phyloP scores from a whole-genome alignment of 2,797 vertebrate species.

The Botia kubotai region DNA sequence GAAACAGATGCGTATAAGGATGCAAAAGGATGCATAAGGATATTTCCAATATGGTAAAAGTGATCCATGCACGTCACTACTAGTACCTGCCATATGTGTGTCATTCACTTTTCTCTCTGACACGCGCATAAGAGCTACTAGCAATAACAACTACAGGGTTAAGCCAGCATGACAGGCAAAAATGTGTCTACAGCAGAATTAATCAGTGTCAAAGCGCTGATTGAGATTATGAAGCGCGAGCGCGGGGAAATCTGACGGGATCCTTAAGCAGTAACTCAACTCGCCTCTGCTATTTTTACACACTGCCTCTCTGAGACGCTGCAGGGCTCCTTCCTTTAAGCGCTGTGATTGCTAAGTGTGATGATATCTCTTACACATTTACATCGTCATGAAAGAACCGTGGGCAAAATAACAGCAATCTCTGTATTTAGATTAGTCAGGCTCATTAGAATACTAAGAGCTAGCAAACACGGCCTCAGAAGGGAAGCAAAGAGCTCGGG shows the following conservation, averaged over 20 bases:
- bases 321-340: slow-evolving; percentile 39
- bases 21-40: slow-evolving; percentile 67
- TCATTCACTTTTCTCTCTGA: slow-evolving; percentile 62
- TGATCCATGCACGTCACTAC: slow-evolving; percentile 66
- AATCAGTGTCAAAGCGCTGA: slow-evolving; percentile 73
- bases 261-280: slow-evolving; percentile 20
- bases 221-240: slow-evolving; percentile 56
- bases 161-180: slow-evolving; percentile 65
- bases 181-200: slow-evolving; percentile 72
- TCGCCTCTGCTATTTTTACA: slow-evolving; percentile 41
- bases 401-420: slow-evolving; percentile 27
- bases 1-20: background rate
- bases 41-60: slow-evolving; percentile 69
- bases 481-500: background rate
- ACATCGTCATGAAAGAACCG: slow-evolving; percentile 25
- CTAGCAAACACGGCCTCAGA: slow-evolving; percentile 16
- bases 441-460: slow-evolving; percentile 9
- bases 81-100: slow-evolving; percentile 73
- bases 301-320: background rate
- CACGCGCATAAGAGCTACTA: slow-evolving; percentile 60
- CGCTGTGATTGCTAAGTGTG: slow-evolving; percentile 9
- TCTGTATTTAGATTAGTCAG: slow-evolving; percentile 35
- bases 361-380: slow-evolving; percentile 42
- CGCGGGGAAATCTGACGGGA: slow-evolving; percentile 16
- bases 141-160: slow-evolving; percentile 56